phyloP scores from a whole-genome alignment of 2,888 invertebrate genomes.

The Cyclophora punctaria region DNA sequence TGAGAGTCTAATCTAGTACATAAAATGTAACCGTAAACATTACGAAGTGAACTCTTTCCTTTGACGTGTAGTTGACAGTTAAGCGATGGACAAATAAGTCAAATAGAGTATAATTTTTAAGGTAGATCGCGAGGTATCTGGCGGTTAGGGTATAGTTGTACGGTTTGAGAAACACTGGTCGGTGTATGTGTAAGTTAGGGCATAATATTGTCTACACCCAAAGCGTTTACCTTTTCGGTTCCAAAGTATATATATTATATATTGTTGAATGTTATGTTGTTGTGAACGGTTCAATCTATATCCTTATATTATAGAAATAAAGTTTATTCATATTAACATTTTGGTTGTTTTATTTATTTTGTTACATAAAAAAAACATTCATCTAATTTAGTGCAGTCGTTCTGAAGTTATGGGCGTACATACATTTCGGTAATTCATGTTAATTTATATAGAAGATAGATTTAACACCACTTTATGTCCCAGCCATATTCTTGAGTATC shows the following conservation, averaged over 20 bases:
- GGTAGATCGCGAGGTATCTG: too few relatives aligned
- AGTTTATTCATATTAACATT: constrained; percentile 65
- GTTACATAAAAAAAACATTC: too few relatives aligned
- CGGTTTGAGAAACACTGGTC: constrained; percentile 73
- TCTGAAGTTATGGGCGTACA: too few relatives aligned
- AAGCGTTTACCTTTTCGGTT: constrained; percentile 65
- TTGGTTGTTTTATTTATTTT: constrained; percentile 11
- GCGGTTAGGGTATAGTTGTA: constrained; percentile 7
- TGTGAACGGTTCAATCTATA: constrained; percentile 58
- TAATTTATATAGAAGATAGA: too few relatives aligned
- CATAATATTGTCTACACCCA: constrained; percentile 65
- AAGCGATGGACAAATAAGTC: constrained; percentile 37
- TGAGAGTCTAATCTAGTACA: too few relatives aligned
- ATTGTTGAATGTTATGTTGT: constrained; percentile 71
- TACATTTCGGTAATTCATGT: too few relatives aligned
- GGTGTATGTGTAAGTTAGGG: constrained; percentile 49
- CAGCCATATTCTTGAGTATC: constrained; percentile 10
- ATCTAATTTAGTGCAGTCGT: too few relatives aligned
- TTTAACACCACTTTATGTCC: too few relatives aligned
- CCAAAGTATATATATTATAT: constrained; percentile 49
- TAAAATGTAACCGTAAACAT: too few relatives aligned
- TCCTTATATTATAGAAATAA: constrained; percentile 73
- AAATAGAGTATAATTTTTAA: constrained; percentile 5
- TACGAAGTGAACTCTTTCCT: too few relatives aligned
- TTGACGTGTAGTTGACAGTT: neutral